Evolutionary conservation across 1,140 invertebrate genomes (phyloP).

Genomic region (Spodoptera frugiperda): DNA sequence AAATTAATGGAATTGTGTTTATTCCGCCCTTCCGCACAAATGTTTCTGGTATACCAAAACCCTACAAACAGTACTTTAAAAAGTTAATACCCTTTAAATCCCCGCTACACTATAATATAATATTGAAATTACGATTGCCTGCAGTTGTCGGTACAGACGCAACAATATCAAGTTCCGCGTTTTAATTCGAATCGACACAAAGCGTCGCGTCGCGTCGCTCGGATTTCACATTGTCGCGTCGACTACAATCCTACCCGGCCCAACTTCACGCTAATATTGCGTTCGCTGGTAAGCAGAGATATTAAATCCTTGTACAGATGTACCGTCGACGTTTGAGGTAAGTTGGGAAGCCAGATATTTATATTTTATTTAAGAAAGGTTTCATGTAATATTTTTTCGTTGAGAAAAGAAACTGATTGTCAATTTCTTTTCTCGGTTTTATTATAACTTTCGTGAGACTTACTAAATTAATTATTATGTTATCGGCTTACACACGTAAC

Average conservation of each 20-base stretch:
- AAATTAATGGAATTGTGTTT: too few species aligned
- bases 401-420: too few species aligned
- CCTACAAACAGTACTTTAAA: too few species aligned
- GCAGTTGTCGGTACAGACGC: not conserved
- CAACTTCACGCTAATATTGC: conserved; percentile 24
- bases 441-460: too few species aligned
- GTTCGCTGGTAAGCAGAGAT: not conserved
- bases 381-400: not conserved
- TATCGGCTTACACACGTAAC: too few species aligned
- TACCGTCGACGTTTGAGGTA: not conserved
- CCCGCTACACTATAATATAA: too few species aligned
- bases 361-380: not conserved
- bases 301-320: not conserved
- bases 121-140: not conserved
- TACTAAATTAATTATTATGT: too few species aligned
- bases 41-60: too few species aligned
- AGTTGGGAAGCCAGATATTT: not conserved
- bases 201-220: conserved; percentile 19
- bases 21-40: too few species aligned
- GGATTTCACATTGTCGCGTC: conserved; percentile 20
- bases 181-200: conserved; percentile 35
- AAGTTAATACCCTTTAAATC: not conserved
- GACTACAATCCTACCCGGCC: not conserved
- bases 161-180: conserved; percentile 38
- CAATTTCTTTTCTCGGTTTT: too few species aligned